Percentiles rank a stretch among this genome's conserved stretches.
Conservation (phyloP, 1,140 invertebrate genomes). For the Ips typographus region DNA sequence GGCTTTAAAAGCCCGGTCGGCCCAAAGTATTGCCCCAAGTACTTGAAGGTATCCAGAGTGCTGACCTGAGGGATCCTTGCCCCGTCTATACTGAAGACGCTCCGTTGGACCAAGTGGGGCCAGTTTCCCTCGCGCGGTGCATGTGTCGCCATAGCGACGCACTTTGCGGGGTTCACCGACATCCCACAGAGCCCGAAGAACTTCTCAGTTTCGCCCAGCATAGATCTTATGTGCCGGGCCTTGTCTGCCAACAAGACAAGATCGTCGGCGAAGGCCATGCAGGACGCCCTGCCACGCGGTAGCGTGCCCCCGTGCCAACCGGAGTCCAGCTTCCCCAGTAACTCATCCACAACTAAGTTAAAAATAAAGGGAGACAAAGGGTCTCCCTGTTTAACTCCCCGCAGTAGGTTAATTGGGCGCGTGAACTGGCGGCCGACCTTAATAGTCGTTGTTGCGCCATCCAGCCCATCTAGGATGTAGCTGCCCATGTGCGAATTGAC, state of each 20-base stretch:
- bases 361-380: too few relatives aligned
- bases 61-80: not conserved
- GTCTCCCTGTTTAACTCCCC: too few relatives aligned
- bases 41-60: too few relatives aligned
- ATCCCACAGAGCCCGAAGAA: not conserved
- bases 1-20: not conserved
- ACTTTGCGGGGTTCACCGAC: too few relatives aligned
- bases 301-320: too few relatives aligned
- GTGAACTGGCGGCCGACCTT: too few relatives aligned
- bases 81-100: not conserved
- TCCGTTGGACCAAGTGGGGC: not conserved
- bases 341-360: too few relatives aligned
- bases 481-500: slow-evolving; percentile 1
- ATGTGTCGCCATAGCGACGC: too few relatives aligned
- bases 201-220: not conserved
- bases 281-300: too few relatives aligned
- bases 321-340: too few relatives aligned
- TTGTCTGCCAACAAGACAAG: slow-evolving; percentile 44
- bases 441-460: slow-evolving; percentile 2
- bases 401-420: too few relatives aligned
- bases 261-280: slow-evolving; percentile 46
- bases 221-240: not conserved
- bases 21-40: not conserved
- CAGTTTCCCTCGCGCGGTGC: not conserved
- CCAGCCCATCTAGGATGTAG: slow-evolving; percentile 36